A percentile compares a stretch with the other conserved stretches of the same genome.
Conservation (phyloP, 2,888 invertebrate genomes). For the Eugnorisma glareosa region DNA sequence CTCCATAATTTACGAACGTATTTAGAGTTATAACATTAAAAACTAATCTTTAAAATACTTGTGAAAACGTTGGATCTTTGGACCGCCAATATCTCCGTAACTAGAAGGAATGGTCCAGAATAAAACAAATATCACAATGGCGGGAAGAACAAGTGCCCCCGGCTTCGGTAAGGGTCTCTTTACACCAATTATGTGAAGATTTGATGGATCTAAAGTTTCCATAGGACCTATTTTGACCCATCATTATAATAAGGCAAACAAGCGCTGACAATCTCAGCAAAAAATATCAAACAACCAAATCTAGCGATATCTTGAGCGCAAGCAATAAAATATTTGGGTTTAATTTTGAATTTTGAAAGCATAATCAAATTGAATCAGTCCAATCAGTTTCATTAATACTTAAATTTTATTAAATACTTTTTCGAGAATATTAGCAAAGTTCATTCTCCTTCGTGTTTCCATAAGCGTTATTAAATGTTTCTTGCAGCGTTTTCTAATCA, state of each 20-base stretch:
- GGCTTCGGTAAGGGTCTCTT: neutral
- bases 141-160: neutral
- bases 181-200: neutral
- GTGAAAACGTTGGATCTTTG: neutral
- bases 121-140: neutral
- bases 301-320: neutral
- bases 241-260: neutral
- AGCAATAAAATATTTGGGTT: constrained; percentile 5
- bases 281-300: neutral
- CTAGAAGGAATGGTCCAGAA: neutral
- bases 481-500: neutral
- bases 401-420: constrained; percentile 64
- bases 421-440: constrained; percentile 61
- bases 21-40: too few species aligned
- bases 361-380: constrained; percentile 72
- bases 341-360: constrained; percentile 40
- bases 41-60: too few species aligned
- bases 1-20: too few species aligned
- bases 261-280: neutral
- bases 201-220: neutral
- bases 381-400: constrained; percentile 79
- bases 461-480: constrained; percentile 23
- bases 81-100: neutral
- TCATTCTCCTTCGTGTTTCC: constrained; percentile 17
- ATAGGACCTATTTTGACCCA: neutral